phyloP scores from a whole-genome alignment of 53 echinoderm and acorn worm genomes.

The Hippasteria phrygiana region DNA sequence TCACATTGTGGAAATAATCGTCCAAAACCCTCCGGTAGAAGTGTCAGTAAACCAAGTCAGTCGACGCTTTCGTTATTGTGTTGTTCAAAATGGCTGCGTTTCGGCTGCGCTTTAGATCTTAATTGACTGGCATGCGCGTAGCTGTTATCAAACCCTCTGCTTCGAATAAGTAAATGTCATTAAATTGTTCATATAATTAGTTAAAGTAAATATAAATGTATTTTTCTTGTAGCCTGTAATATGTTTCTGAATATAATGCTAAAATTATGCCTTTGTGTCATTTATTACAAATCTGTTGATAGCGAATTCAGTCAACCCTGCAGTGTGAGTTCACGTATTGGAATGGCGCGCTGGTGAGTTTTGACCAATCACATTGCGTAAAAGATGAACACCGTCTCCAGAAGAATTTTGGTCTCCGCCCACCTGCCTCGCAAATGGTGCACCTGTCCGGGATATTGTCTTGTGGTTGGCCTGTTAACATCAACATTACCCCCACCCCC shows the following conservation, averaged over 20 bases:
- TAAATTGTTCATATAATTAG: not conserved
- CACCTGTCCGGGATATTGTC: too few species aligned
- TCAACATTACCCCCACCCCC: too few species aligned
- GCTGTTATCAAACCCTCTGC: conserved; percentile 28
- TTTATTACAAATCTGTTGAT: not conserved
- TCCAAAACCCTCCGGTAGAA: not conserved
- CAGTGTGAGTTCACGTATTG: not conserved
- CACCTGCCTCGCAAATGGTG: conserved; percentile 16
- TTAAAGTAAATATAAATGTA: not conserved
- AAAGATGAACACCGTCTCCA: conserved; percentile 45
- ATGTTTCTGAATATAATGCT: not conserved
- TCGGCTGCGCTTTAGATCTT: conserved; percentile 46
- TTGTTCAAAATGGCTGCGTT: conserved; percentile 68
- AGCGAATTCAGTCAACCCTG: not conserved
- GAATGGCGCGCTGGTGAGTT: conserved; percentile 29
- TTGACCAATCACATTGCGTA: conserved; percentile 48
- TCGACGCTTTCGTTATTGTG: conserved; percentile 45
- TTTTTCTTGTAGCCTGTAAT: not conserved
- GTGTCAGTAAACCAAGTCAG: not conserved
- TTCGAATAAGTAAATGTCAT: not conserved
- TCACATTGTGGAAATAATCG: conserved; percentile 50
- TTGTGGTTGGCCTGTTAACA: too few species aligned
- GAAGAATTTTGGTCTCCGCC: conserved; percentile 43
- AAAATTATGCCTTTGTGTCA: not conserved
- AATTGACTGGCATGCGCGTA: conserved; percentile 26